Evolutionary conservation across 2,113 vertebrate species (phyloP).

Genomic region (Herpetotheres cachinnans): DNA sequence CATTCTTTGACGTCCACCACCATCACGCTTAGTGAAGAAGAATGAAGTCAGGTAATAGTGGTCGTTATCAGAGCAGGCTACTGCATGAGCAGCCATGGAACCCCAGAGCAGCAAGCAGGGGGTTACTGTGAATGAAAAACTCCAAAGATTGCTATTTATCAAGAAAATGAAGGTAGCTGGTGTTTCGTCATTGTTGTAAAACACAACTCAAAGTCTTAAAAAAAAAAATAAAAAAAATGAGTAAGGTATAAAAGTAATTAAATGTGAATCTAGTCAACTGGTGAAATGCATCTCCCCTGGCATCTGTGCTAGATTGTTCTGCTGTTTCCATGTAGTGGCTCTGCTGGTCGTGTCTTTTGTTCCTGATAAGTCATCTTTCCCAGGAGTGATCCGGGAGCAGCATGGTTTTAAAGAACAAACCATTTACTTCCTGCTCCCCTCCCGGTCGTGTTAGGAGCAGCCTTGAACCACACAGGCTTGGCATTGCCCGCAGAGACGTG

Average conservation of each 20-base stretch:
- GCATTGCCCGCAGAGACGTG: fast-evolving
- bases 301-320: background rate
- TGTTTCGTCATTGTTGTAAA: background rate
- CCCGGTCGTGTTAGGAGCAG: background rate
- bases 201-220: background rate
- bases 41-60: background rate
- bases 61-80: background rate
- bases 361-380: background rate
- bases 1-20: background rate
- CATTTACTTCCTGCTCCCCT: background rate
- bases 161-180: background rate
- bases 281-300: background rate
- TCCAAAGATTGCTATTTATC: background rate
- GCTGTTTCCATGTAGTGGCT: background rate
- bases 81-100: background rate
- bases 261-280: background rate
- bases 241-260: background rate
- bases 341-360: background rate
- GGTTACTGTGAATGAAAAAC: background rate
- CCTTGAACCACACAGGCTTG: background rate
- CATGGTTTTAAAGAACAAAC: fast-evolving
- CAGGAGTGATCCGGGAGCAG: background rate
- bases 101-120: background rate
- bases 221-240: background rate
- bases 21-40: background rate